These are phyloP conservation scores for Corella eumyota DNA, from an alignment of 23 tunicate species.

Conservation along the genomic window DNA sequence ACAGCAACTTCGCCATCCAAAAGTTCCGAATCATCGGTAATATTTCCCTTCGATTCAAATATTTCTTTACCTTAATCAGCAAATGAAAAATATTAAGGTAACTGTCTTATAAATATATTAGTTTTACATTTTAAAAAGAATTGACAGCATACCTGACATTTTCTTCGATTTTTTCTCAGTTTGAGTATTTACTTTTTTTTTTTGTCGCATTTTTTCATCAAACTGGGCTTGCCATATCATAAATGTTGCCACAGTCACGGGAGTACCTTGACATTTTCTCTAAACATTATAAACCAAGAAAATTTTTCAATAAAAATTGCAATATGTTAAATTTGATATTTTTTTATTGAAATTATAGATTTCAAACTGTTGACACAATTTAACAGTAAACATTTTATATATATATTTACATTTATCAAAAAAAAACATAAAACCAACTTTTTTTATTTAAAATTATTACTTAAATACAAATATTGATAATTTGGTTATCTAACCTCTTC, in stretches of 20 bases:
- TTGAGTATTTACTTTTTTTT: constrained; percentile 13
- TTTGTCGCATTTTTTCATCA: constrained; percentile 65
- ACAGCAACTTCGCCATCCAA: constrained; percentile 81
- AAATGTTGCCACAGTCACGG: constrained; percentile 81
- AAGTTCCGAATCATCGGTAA: constrained; percentile 43
- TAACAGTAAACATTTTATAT: too few species aligned
- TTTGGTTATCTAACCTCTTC: constrained; percentile 22
- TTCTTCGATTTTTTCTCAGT: constrained; percentile 28
- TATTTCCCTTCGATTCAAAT: constrained; percentile 41
- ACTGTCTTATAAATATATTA: too few species aligned
- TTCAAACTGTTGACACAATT: too few species aligned
- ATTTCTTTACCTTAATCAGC: constrained; percentile 49
- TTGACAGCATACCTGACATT: constrained; percentile 51
- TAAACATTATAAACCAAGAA: constrained; percentile 10
- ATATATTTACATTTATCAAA: too few species aligned
- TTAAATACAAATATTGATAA: not conserved
- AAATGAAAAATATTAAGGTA: too few species aligned
- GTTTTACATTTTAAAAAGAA: too few species aligned
- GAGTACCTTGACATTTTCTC: constrained; percentile 91
- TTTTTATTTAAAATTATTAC: not conserved
- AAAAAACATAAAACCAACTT: not conserved
- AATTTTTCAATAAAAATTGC: too few species aligned
- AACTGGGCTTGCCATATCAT: constrained; percentile 80
- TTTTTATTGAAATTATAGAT: too few species aligned
- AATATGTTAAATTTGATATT: too few species aligned